Evolutionary conservation across 1,140 invertebrate species (phyloP), one percentile per base, ranked within the genome.

Genomic region (Triops longicaudatus): DNA sequence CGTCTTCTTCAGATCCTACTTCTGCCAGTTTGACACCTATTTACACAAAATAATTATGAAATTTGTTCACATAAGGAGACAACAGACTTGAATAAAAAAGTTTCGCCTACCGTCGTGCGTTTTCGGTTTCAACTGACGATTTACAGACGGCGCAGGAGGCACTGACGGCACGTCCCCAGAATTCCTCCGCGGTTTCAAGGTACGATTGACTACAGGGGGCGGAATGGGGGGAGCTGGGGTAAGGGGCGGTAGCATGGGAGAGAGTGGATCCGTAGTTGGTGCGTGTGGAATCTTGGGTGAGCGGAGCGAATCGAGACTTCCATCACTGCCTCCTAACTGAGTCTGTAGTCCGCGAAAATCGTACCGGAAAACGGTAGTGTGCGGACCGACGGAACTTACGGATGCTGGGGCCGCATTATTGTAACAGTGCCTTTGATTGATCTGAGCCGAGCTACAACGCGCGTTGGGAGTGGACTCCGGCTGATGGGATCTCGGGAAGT

Each of bases 81-180:
- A 73, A 73, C 1, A 42, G 50, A 63, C 0, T n/a, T n/a, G n/a
- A n/a, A 12, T 1, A n/a, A 63, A 22, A 14, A 63, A 63, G 10
- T 63, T 63, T 63, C 31, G 7, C 31, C 7, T 14, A 86, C 83
- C 82, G 87, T 88, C 75, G 87, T 83, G 80, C 86, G 89, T 22
- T 71, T 82, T 82, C 77, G 93, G 93, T 82, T 96, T 96, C 1
- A 95, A 85, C 72, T 89, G 90, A 14, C 93, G 86, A 82, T 95
- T 91, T 37, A 94, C 90, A 10, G 87, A 86, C 5, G 92, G 92
- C 10, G 92, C 87, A 44, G 77, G 76, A 10, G 77, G 71, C 77
- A 78, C 80, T 72, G 73, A 50, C 44, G 78, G 77, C 26, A 74
- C 31, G 28, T 80, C 74, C 28, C 80, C 78, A 76, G 78, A 74